phyloP scores from a whole-genome alignment of 2,113 vertebrate species.

The Neogale vison region DNA sequence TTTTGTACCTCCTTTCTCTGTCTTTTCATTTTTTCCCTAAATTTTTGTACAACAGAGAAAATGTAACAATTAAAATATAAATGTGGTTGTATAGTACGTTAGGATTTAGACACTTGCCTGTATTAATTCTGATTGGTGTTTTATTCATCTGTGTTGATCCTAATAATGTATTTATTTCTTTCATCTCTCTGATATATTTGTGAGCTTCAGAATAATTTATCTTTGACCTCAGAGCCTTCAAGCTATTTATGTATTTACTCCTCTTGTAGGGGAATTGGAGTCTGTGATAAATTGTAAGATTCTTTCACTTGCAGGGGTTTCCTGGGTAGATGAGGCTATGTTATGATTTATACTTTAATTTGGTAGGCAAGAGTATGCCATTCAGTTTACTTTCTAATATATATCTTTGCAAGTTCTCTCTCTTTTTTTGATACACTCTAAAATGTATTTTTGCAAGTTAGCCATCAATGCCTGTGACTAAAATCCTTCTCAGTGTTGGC shows the following conservation, averaged over 20 bases:
- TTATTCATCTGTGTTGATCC: slow-evolving; percentile 43
- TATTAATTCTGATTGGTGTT: slow-evolving; percentile 31
- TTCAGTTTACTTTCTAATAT: slow-evolving; percentile 49
- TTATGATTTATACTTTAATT: slow-evolving; percentile 65
- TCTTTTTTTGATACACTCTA: not conserved
- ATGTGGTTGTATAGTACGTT: not conserved
- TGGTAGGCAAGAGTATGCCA: not conserved
- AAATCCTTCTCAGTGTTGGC: not conserved
- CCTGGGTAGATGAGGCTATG: not conserved
- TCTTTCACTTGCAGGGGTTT: slow-evolving; percentile 59
- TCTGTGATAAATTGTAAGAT: slow-evolving; percentile 57
- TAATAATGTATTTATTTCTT: slow-evolving; percentile 52
- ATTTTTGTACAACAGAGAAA: not conserved
- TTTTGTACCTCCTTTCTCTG: not conserved
- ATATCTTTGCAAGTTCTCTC: slow-evolving; percentile 29
- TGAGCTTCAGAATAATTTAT: slow-evolving; percentile 65
- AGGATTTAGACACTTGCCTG: not conserved
- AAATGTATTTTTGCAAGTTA: slow-evolving; percentile 14
- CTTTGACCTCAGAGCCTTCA: slow-evolving; percentile 58
- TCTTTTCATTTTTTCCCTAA: not conserved
- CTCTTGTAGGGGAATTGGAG: not conserved
- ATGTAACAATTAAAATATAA: not conserved
- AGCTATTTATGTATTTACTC: slow-evolving; percentile 64
- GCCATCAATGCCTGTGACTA: not conserved
- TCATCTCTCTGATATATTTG: slow-evolving; percentile 37